Evolutionary conservation across 2,113 vertebrate species (phyloP).

Genomic region (Aphyosemion australe): DNA sequence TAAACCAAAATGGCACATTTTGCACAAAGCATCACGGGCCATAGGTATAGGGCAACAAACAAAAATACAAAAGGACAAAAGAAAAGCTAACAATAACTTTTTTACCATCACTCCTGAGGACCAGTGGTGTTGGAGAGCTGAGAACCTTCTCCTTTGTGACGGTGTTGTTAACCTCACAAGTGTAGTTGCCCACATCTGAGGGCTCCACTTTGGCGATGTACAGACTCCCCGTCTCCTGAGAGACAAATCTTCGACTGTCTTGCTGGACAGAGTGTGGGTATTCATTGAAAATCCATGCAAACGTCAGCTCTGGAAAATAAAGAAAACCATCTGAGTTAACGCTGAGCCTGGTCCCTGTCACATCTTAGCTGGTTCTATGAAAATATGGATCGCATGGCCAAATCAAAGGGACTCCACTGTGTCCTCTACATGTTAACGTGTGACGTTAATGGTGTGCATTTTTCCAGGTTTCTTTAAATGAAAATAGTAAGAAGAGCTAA

Average conservation of each 20-base stretch:
- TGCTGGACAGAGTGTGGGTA: slow-evolving; percentile 90
- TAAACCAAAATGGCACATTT: too few relatives aligned
- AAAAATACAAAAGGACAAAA: background rate
- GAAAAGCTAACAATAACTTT: background rate
- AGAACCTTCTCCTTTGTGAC: slow-evolving; percentile 81
- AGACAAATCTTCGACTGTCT: slow-evolving; percentile 91
- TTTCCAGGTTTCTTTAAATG: slow-evolving; percentile 33
- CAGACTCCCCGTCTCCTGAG: slow-evolving; percentile 92
- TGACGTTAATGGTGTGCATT: slow-evolving; percentile 14
- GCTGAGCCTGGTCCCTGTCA: background rate
- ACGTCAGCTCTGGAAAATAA: slow-evolving; percentile 81
- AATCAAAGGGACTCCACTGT: slow-evolving; percentile 9
- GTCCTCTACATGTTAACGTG: slow-evolving; percentile 32
- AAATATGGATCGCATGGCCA: background rate
- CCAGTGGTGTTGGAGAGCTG: slow-evolving; percentile 89
- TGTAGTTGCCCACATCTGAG: slow-evolving; percentile 93
- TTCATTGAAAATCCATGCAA: slow-evolving; percentile 95
- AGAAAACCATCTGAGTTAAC: slow-evolving; percentile 9
- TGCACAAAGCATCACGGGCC: too few relatives aligned
- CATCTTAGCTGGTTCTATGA: background rate
- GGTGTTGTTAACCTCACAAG: slow-evolving; percentile 87
- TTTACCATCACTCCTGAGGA: slow-evolving; percentile 91
- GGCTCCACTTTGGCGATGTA: slow-evolving; percentile 94
- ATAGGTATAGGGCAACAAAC: too few relatives aligned
- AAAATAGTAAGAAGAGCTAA: slow-evolving; percentile 53